Evolutionary conservation across 2,113 vertebrate genomes (phyloP).

Genomic region (Eretmochelys imbricata): DNA sequence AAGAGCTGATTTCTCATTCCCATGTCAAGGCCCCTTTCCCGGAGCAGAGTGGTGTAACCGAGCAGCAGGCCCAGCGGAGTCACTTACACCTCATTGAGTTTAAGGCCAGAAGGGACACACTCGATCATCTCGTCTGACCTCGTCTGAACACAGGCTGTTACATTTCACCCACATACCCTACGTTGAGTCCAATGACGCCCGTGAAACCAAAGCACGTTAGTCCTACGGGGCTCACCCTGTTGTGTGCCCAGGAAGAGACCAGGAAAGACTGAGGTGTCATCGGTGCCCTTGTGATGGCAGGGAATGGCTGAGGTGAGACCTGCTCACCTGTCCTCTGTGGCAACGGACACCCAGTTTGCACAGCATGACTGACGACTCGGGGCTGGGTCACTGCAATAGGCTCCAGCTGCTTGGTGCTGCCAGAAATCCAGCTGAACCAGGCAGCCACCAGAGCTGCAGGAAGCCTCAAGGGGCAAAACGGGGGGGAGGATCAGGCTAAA

Average conservation of each 20-base stretch:
- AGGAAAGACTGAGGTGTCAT: neutral
- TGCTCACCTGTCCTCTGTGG: neutral
- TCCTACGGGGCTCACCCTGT: neutral
- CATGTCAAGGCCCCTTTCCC: too few species aligned
- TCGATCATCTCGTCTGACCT: neutral
- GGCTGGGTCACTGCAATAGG: neutral
- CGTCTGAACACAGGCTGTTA: neutral
- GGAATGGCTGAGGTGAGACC: neutral
- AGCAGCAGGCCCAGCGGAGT: rapidly evolving
- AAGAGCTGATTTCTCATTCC: neutral
- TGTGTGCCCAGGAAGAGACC: neutral
- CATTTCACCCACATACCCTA: neutral
- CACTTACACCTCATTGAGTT: too few species aligned
- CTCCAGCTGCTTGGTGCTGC: neutral
- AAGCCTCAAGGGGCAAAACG: neutral
- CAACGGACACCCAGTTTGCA: neutral
- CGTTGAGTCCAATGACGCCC: neutral
- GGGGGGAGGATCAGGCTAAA: neutral
- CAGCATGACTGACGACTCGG: rapidly evolving
- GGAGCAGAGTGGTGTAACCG: neutral
- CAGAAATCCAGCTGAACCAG: neutral
- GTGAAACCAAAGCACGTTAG: neutral
- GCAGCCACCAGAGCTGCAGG: neutral
- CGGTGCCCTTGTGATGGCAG: neutral
- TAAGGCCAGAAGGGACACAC: neutral